Evolutionary conservation across 1,140 invertebrate genomes (phyloP).

Genomic region (Platorchestia sp.): DNA sequence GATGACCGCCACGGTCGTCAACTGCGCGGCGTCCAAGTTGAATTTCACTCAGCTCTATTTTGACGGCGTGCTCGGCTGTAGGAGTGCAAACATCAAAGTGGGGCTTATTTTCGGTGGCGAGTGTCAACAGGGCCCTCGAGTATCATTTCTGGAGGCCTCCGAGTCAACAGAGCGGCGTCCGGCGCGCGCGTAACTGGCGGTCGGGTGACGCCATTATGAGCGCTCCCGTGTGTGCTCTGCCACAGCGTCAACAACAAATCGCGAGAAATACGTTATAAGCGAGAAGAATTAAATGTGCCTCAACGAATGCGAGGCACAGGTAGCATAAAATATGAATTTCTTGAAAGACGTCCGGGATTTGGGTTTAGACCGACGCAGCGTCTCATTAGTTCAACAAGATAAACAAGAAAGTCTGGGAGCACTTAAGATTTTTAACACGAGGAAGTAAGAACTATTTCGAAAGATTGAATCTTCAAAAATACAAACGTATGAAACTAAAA

Average conservation of each 20-base stretch:
- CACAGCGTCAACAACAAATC: not conserved
- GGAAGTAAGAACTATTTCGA: too few relatives aligned
- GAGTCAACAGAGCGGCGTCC: constrained; percentile 22
- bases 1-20: not conserved
- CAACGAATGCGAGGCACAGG: too few relatives aligned
- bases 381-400: not conserved
- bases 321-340: not conserved
- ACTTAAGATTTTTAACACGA: too few relatives aligned
- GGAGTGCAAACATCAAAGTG: constrained; percentile 53
- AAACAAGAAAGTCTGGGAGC: not conserved
- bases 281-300: not conserved
- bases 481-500: not conserved
- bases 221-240: not conserved
- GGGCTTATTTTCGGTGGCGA: constrained; percentile 53
- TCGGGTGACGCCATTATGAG: not conserved
- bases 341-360: not conserved
- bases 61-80: not conserved
- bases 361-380: not conserved
- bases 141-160: constrained; percentile 47
- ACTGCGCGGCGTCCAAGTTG: not conserved
- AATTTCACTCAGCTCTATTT: constrained; percentile 50
- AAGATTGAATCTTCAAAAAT: not conserved
- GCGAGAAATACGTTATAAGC: not conserved
- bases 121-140: constrained; percentile 50
- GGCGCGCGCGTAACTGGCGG: not conserved